Base-by-base conservation (phyloP, 2,113 vertebrate genomes). In the Gila orcuttii region DNA sequence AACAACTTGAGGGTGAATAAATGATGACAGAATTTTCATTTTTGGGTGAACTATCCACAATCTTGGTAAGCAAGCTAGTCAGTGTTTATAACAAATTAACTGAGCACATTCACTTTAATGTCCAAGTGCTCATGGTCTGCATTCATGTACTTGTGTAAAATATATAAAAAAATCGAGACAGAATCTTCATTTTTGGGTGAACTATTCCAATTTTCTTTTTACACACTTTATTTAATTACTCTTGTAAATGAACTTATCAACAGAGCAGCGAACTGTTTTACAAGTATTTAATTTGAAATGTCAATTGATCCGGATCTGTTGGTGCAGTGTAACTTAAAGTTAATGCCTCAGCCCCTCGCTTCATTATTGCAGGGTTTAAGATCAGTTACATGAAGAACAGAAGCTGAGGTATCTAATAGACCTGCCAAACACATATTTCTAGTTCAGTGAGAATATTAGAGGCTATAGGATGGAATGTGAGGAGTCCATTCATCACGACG, bases 281-380 rank as follows among this genome's bases (percentile, higher is more conserved):
- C 85, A 82, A 85, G 82, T 83, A 69, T 89, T 86, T 88, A 80
- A 85, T 81, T 89, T 85, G 68, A 69, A 86, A 55, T 77, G 69
- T 89, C 86, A 77, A 66, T 87, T 73, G 85, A 90, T 84, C 85
- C 85, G 82, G 74, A 88, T 84, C 83, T 77, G 19, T 73, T 89
- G 87, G 76, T 23, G n/a, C 10, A 88, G 86, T 89, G 82, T 69
- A 86, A 90, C 45, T 85, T 85, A 85, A 55, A 91, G 90, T 91
- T 87, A 91, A 93, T 93, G 94, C 93, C 93, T 94, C 93, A 93
- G 88, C 89, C 92, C 73, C 80, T 88, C 74, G 88, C 85, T 79
- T 87, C 91, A 87, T 84, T 87, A 66, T 89, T 91, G 90, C 93
- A 93, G 91, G 90, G 91, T 90, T 47, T 82, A 90, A 79, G 59